phyloP scores from a whole-genome alignment of 2,797 vertebrate species.

The Lepilemur septentrionalis region DNA sequence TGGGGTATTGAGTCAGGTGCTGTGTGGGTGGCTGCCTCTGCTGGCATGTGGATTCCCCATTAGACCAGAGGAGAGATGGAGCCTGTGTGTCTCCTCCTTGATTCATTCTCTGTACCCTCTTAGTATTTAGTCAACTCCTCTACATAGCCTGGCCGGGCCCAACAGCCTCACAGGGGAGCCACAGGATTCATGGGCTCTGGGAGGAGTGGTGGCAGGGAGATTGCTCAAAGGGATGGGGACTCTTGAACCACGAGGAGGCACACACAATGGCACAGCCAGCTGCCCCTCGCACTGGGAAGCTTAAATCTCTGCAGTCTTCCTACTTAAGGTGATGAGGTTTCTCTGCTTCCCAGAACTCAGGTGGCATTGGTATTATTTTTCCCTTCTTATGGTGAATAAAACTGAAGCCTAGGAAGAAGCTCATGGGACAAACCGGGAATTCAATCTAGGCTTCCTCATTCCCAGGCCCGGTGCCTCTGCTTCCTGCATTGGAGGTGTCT shows the following conservation, averaged over 20 bases:
- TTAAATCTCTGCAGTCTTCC: not conserved
- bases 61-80: not conserved
- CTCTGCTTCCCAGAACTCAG: not conserved
- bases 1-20: not conserved
- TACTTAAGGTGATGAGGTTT: not conserved
- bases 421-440: not conserved
- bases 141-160: not conserved
- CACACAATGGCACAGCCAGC: fast-evolving
- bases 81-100: not conserved
- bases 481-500: not conserved
- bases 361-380: not conserved
- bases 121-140: not conserved
- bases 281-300: not conserved
- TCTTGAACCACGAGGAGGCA: not conserved
- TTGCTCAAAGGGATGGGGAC: not conserved
- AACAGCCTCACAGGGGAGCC: not conserved
- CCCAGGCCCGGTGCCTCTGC: not conserved
- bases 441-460: not conserved
- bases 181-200: not conserved
- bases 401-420: not conserved
- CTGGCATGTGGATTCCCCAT: not conserved
- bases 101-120: not conserved
- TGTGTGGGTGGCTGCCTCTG: no score
- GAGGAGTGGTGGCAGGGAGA: not conserved
- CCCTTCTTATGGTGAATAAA: not conserved